Evolutionary conservation across 1,140 invertebrate genomes (phyloP).

Genomic region (Tigriopus japonicus): DNA sequence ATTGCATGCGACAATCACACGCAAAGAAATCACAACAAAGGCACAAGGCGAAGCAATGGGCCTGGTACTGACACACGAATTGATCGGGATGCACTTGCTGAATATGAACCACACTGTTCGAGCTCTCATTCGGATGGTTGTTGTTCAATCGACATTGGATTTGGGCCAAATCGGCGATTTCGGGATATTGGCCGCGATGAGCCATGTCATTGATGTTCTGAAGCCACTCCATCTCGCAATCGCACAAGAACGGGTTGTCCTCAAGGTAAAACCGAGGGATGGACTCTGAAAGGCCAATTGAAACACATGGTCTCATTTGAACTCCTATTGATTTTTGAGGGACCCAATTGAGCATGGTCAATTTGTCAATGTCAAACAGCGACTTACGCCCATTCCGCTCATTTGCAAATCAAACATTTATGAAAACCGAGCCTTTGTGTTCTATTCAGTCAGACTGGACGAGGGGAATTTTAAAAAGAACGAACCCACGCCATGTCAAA

Average conservation of each 20-base stretch:
- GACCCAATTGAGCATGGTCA: too few relatives aligned
- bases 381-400: too few relatives aligned
- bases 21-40: slow-evolving; percentile 86
- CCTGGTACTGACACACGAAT: slow-evolving; percentile 74
- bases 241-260: slow-evolving; percentile 72
- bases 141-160: slow-evolving; percentile 29
- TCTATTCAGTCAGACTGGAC: too few relatives aligned
- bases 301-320: not conserved
- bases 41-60: slow-evolving; percentile 71
- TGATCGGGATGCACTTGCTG: slow-evolving; percentile 61
- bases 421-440: too few relatives aligned
- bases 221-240: slow-evolving; percentile 64
- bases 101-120: slow-evolving; percentile 22
- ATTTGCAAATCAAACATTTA: too few relatives aligned
- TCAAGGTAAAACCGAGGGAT: slow-evolving; percentile 70
- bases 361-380: too few relatives aligned
- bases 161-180: slow-evolving; percentile 63
- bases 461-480: too few relatives aligned
- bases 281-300: not conserved
- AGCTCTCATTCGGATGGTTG: slow-evolving; percentile 5
- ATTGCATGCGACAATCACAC: slow-evolving; percentile 84
- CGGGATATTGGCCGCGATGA: slow-evolving; percentile 54
- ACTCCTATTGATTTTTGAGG: not conserved
- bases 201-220: slow-evolving; percentile 57
- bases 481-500: too few relatives aligned